A percentile compares a stretch with the other conserved stretches of the same genome.
Evolutionary conservation across 2,113 vertebrate species (phyloP).

Genomic region (Sebastes schlegelii): DNA sequence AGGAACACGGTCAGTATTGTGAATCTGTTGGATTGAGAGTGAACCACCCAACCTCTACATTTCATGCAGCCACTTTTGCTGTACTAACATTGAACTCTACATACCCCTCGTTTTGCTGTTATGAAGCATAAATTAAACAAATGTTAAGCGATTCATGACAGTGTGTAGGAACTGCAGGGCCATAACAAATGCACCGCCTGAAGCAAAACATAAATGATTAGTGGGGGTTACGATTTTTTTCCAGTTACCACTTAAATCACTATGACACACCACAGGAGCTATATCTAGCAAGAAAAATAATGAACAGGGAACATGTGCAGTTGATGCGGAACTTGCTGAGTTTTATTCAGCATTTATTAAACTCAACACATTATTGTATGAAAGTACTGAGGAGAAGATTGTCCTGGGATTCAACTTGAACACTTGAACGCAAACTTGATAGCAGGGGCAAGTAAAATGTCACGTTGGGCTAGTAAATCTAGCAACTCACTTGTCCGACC

Average conservation of each 20-base stretch:
- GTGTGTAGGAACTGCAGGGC: conserved; percentile 16
- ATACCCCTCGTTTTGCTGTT: background rate
- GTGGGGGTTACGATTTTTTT: conserved; percentile 47
- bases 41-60: background rate
- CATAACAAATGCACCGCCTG: conserved; percentile 45
- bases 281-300: conserved; percentile 28
- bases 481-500: too few relatives aligned
- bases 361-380: conserved; percentile 13
- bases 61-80: conserved; percentile 17
- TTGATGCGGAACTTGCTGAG: background rate
- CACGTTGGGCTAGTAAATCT: too few relatives aligned
- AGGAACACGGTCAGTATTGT: conserved; percentile 12
- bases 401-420: background rate
- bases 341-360: conserved; percentile 8
- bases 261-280: conserved; percentile 33
- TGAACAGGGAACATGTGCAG: conserved; percentile 28
- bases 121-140: conserved; percentile 49
- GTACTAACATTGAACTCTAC: conserved; percentile 36
- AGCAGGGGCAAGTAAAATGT: too few relatives aligned
- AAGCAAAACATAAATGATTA: conserved; percentile 56
- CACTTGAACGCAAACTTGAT: too few relatives aligned
- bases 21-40: conserved; percentile 23
- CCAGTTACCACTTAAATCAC: conserved; percentile 46
- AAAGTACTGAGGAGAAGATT: background rate
- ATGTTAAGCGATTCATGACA: conserved; percentile 25